Conservation (phyloP, 1,140 invertebrate genomes). For the Bombus pascuorum region DNA sequence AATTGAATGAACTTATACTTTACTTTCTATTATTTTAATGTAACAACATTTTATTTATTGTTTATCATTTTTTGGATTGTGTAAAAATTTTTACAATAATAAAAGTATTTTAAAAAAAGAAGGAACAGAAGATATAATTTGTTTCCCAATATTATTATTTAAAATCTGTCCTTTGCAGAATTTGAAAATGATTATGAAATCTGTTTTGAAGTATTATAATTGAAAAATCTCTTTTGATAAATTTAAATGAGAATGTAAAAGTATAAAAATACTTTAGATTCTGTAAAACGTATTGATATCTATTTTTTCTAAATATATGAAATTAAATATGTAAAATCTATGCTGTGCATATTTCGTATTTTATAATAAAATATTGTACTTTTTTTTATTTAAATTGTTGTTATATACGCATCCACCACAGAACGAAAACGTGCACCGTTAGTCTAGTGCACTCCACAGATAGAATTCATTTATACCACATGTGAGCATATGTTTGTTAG, state of each 20-base stretch:
- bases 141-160: not conserved
- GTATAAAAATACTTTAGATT: not conserved
- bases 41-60: slow-evolving; percentile 39
- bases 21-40: slow-evolving; percentile 27
- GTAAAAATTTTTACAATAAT: slow-evolving; percentile 1
- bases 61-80: not conserved
- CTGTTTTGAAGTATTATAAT: not conserved
- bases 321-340: not conserved
- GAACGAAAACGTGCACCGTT: no score
- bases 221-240: not conserved
- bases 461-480: no score
- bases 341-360: not conserved
- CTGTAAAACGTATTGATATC: not conserved
- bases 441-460: no score
- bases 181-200: not conserved
- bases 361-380: not conserved
- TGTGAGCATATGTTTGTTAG: no score
- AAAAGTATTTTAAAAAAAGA: slow-evolving; percentile 3
- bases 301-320: not conserved
- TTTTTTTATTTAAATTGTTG: not conserved
- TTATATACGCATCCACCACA: no score
- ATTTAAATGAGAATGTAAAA: not conserved
- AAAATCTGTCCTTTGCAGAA: not conserved
- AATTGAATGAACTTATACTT: slow-evolving; percentile 7
- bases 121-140: not conserved